A percentile compares a stretch with the other conserved stretches of the same genome.
phyloP scores from a whole-genome alignment of 1,140 invertebrate species.

The Paraescarpia echinospica region DNA sequence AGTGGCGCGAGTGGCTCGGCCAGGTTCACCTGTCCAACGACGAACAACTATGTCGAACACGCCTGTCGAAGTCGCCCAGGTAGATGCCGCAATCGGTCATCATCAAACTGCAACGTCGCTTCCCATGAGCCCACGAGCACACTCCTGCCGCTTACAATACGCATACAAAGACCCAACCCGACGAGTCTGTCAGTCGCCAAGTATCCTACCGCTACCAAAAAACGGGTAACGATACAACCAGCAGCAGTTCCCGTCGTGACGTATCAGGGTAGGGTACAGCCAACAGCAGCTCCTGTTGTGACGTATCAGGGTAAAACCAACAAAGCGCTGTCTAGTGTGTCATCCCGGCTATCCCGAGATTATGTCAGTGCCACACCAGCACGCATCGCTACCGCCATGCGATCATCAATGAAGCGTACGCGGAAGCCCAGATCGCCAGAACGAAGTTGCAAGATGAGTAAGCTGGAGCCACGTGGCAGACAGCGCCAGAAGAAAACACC shows the following conservation, averaged over 20 bases:
- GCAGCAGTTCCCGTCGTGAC: neutral
- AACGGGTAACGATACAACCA: neutral
- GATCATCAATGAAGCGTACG: neutral
- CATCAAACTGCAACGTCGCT: neutral
- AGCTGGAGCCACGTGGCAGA: neutral
- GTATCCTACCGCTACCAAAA: neutral
- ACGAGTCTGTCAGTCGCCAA: neutral
- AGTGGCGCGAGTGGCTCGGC: neutral
- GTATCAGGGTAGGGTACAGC: neutral
- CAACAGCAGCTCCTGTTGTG: neutral
- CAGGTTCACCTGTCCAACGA: neutral
- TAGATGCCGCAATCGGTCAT: neutral
- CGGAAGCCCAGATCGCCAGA: neutral
- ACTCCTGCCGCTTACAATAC: neutral
- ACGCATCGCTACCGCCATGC: neutral
- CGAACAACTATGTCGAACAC: neutral
- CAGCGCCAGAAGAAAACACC: neutral
- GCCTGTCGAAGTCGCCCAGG: neutral
- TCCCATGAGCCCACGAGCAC: neutral
- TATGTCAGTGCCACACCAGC: neutral
- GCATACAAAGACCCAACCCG: neutral
- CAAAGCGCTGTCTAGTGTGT: neutral
- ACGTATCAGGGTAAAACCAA: neutral
- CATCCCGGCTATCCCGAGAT: neutral
- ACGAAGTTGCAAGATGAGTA: neutral